Base-by-base conservation (phyloP, 2,113 vertebrate species). In the Melanostigma gelatinosum region DNA sequence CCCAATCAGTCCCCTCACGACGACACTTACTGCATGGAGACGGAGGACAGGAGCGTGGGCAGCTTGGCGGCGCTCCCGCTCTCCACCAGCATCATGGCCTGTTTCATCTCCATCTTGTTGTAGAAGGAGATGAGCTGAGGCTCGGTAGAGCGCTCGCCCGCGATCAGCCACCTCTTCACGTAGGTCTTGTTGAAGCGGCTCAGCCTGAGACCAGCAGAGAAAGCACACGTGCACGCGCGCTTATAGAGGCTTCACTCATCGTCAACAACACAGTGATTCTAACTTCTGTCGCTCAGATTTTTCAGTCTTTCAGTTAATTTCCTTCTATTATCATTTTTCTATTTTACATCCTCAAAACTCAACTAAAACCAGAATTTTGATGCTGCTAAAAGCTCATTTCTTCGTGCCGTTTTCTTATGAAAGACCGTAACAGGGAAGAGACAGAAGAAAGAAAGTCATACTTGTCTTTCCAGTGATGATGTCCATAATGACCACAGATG, bases 381-480 rank as follows among this genome's bases (percentile, higher is more conserved):
- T 32, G 32, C 32, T 32, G 32, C 32, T 32, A 32, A 32, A 32
- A 32, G 32, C 32, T 32, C 32, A 32, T 32, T 32, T 32, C 32
- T 34, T 32, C 10, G 46, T 22, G 58, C 15, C 58, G 18, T 18
- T 22, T 36, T 1, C n/a, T 20, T 10, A 32, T 38, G 4, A 52
- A 34, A 58, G 22, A 57, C 24, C 18, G 32, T 20, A 62, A 44
- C 34, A 34, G 36, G 20, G 40, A 36, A 12, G 11, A 32, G 12
- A 32, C 6, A 27, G n/a, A 68, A 13, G 15, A 24, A 29, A 9
- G 8, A 42, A 64, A 65, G 0, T 77, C 96, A 58, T 96, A 99
- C 98, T 98, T 99, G 93, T 98, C 97, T 65, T 97, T 99, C 98
- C 98, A 99, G 91, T 97, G 97, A 87, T 98, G 97, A 82, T 99